Conservation (phyloP, 2,113 vertebrate genomes). For the Damaliscus lunatus region DNA sequence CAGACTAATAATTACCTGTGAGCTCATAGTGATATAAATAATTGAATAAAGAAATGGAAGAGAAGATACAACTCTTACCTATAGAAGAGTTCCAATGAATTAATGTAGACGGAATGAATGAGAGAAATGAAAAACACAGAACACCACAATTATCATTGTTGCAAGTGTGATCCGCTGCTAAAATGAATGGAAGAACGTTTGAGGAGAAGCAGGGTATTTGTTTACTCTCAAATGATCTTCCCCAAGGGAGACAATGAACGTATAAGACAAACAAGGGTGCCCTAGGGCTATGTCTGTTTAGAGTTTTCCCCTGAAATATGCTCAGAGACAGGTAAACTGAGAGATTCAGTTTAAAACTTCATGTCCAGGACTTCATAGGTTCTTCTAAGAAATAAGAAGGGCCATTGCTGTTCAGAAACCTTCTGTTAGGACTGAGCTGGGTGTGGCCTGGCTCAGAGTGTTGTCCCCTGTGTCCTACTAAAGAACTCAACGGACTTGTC, state of each 20-base stretch:
- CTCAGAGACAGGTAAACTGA: constrained; percentile 40
- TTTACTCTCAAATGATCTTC: constrained; percentile 16
- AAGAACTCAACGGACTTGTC: neutral
- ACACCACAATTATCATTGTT: neutral
- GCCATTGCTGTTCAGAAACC: neutral
- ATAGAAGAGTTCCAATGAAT: neutral
- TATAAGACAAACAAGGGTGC: neutral
- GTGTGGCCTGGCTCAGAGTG: neutral
- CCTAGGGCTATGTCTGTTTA: neutral
- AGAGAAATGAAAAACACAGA: neutral
- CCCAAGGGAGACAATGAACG: neutral
- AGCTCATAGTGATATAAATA: neutral
- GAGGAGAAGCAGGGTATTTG: neutral
- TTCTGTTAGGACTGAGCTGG: neutral
- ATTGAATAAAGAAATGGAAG: neutral
- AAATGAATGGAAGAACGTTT: neutral
- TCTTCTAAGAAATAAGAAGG: neutral
- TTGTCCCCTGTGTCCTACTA: neutral
- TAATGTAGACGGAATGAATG: neutral
- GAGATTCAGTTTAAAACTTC: neutral
- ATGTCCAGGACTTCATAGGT: neutral
- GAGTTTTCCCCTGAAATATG: neutral
- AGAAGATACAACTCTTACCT: neutral
- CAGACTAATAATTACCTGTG: neutral
- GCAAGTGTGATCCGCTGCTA: neutral